These are phyloP conservation scores for Myotis vivesi DNA, from an alignment of 2,797 vertebrate genomes.

Conservation along the genomic window DNA sequence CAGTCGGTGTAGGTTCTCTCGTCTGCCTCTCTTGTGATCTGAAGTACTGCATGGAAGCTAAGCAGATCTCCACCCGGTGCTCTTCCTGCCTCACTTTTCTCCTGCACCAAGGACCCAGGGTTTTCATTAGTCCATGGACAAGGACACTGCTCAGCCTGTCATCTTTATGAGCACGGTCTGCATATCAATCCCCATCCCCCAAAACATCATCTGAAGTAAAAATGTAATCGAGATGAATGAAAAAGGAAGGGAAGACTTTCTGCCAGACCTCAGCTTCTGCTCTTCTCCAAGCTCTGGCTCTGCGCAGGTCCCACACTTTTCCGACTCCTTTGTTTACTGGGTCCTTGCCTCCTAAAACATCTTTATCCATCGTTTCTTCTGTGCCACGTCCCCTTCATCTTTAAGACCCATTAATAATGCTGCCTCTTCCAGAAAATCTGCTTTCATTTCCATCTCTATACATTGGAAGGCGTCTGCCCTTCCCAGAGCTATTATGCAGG, in stretches of 20 bases:
- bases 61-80: neutral
- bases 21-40: slow-evolving; percentile 26
- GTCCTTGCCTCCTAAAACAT: neutral
- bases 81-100: neutral
- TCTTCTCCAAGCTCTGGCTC: fast-evolving
- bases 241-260: neutral
- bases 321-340: neutral
- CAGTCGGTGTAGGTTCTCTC: neutral
- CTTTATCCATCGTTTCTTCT: neutral
- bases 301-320: too few relatives aligned
- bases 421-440: neutral
- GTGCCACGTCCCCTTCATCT: neutral
- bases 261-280: neutral
- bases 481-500: neutral
- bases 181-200: neutral
- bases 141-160: neutral
- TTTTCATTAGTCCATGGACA: neutral
- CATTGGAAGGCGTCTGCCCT: neutral
- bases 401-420: neutral
- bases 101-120: fast-evolving
- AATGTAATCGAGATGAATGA: neutral
- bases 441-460: neutral
- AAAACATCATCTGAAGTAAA: neutral
- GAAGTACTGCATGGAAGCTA: neutral
- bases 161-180: fast-evolving